Evolutionary conservation across 2,797 vertebrate genomes (phyloP).

Genomic region (Malacoraja senta): DNA sequence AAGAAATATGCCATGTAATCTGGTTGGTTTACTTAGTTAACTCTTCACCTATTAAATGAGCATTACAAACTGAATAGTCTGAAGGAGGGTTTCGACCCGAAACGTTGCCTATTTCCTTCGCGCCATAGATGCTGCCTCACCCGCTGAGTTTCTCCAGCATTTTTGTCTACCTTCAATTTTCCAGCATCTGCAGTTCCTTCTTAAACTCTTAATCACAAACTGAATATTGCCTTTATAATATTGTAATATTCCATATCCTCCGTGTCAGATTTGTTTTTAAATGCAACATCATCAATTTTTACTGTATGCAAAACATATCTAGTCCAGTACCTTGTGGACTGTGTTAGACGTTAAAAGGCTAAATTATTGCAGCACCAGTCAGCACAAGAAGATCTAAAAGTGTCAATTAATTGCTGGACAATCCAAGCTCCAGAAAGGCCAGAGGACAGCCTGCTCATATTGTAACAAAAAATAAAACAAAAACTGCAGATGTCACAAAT

Average conservation of each 20-base stretch:
- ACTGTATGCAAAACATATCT: not conserved
- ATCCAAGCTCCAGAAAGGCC: not conserved
- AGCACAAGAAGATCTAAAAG: not conserved
- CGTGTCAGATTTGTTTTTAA: no score
- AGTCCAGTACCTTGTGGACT: not conserved
- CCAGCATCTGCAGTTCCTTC: no score
- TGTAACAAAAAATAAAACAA: not conserved
- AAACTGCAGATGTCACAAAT: not conserved
- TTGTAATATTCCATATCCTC: not conserved
- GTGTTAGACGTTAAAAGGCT: not conserved
- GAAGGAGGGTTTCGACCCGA: no score
- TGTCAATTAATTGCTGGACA: not conserved
- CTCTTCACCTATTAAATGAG: not conserved
- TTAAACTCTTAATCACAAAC: not conserved
- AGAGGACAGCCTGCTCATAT: not conserved
- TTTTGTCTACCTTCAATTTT: no score
- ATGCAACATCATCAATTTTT: not conserved
- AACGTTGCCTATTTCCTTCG: no score
- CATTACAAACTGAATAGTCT: not conserved
- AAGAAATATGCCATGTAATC: not conserved
- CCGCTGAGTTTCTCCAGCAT: no score
- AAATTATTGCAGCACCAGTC: not conserved
- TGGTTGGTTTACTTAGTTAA: not conserved
- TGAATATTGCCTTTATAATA: not conserved
- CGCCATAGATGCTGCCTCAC: no score